A percentile compares a stretch with the other conserved stretches of the same genome.
These are phyloP conservation scores for Frieseomelitta varia DNA, from an alignment of 1,140 invertebrate genomes.

Conservation along the genomic window DNA sequence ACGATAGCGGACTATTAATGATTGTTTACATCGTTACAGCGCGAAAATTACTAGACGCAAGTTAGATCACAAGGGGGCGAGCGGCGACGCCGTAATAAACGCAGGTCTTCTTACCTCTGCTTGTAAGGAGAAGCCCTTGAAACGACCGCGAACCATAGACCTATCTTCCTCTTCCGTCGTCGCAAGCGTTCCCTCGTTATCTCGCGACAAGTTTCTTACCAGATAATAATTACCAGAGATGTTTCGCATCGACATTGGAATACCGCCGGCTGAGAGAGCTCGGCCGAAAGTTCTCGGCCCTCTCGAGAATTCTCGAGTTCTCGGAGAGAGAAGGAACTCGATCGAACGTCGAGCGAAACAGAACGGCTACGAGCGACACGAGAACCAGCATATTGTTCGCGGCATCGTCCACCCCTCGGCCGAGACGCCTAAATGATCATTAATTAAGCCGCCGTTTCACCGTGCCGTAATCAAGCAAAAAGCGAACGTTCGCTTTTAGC, in stretches of 20 bases:
- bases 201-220: slow-evolving; percentile 78
- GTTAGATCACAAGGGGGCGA: not conserved
- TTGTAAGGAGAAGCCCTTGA: not conserved
- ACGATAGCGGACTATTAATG: slow-evolving; percentile 64
- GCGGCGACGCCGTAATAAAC: not conserved
- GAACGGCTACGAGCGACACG: not conserved
- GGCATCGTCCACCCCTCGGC: slow-evolving; percentile 4
- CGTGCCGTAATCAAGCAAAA: slow-evolving; percentile 48
- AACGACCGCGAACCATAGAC: slow-evolving; percentile 16
- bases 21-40: slow-evolving; percentile 60
- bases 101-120: slow-evolving; percentile 50
- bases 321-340: slow-evolving; percentile 82
- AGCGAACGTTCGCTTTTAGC: not conserved
- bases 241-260: slow-evolving; percentile 77
- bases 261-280: slow-evolving; percentile 63
- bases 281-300: slow-evolving; percentile 72
- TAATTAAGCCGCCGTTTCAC: slow-evolving; percentile 64
- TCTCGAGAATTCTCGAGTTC: too few relatives aligned
- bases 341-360: slow-evolving; percentile 84
- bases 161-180: slow-evolving; percentile 56
- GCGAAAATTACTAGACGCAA: slow-evolving; percentile 52
- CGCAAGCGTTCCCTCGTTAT: slow-evolving; percentile 71
- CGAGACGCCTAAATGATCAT: slow-evolving; percentile 57
- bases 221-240: slow-evolving; percentile 78
- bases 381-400: slow-evolving; percentile 90